Percentiles rank a stretch among this genome's conserved stretches.
phyloP scores from a whole-genome alignment of 2,797 vertebrate species.

The Echiichthys vipera region DNA sequence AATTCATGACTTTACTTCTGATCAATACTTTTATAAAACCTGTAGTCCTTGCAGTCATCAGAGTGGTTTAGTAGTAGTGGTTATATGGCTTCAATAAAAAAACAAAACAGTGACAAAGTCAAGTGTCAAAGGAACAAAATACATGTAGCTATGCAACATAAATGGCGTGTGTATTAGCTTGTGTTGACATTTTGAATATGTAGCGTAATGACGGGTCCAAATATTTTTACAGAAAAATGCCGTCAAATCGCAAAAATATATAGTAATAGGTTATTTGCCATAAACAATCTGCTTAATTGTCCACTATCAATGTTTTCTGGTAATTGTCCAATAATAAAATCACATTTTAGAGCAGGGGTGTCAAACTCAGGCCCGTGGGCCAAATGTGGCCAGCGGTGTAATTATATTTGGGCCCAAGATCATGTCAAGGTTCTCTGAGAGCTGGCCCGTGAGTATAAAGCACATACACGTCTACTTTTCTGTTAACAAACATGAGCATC shows the following conservation, averaged over 20 bases:
- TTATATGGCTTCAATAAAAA: constrained; percentile 25
- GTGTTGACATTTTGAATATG: constrained; percentile 21
- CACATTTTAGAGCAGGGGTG: neutral
- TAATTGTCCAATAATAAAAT: neutral
- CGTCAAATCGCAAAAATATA: too few relatives aligned
- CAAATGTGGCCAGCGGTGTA: too few relatives aligned
- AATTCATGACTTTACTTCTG: neutral
- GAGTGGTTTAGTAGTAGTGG: constrained; percentile 29
- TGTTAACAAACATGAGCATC: too few relatives aligned
- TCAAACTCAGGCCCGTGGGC: too few relatives aligned
- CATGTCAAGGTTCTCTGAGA: too few relatives aligned
- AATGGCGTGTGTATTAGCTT: neutral
- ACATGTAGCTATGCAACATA: neutral
- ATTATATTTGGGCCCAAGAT: too few relatives aligned
- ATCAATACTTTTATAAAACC: neutral
- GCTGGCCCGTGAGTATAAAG: too few relatives aligned
- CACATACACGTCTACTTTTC: too few relatives aligned
- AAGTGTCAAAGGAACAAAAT: neutral
- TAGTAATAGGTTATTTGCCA: too few relatives aligned
- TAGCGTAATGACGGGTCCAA: neutral
- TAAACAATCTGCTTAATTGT: neutral
- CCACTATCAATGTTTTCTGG: neutral
- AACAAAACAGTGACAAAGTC: neutral
- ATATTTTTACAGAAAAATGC: neutral
- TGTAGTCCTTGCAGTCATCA: neutral